Base-by-base conservation (phyloP, 1,140 invertebrate species). In the Pteromalus puparum region DNA sequence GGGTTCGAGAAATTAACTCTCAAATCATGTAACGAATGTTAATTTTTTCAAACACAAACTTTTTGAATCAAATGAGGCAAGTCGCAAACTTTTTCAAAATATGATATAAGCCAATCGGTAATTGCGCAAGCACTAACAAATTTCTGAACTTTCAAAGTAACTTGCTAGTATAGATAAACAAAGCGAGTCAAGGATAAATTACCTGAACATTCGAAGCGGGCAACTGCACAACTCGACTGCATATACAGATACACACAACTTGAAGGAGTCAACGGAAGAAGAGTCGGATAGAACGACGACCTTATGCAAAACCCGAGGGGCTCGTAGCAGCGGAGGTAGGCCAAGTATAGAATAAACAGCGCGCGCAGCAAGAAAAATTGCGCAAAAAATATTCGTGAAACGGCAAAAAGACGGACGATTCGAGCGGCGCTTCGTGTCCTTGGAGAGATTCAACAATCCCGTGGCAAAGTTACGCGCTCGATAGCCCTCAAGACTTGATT, bases 331-430 rank as follows among this genome's bases (percentile, higher is more conserved):
- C 53, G 7, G 6, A 30, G 18, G n/a, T 21, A 74, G 1, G 74
- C 7, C 81, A n/a, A 48, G 81, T 61, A 83, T 72, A 83, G 77
- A 77, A 77, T 77, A 83, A 83, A 83, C 74, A 77, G 34, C 26
- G 24, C 9, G 34, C 26, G 24, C 9, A 26, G 38, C 26, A 38
- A 83, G 80, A 82, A 61, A 82, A 82, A 74, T 82, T 42, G 48
- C 15, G 28, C 72, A 82, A 83, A 83, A 83, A 76, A 65, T 76
- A 48, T 76, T 67, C 34, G 46, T 24, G 53, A 61, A 61, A 28
- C 18, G 24, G 26, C 53, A 67, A 74, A 74, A 81, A 74, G 80
- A 81, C 72, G 10, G 70, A 38, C 70, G 70, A 82, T 82, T 76
- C 73, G 34, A 21, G 46, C 72, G 42, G 46, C 10, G 38, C 38